A percentile compares a stretch with the other conserved stretches of the same genome.
Conservation (phyloP, 2,113 vertebrate genomes). For the Hucho hucho region DNA sequence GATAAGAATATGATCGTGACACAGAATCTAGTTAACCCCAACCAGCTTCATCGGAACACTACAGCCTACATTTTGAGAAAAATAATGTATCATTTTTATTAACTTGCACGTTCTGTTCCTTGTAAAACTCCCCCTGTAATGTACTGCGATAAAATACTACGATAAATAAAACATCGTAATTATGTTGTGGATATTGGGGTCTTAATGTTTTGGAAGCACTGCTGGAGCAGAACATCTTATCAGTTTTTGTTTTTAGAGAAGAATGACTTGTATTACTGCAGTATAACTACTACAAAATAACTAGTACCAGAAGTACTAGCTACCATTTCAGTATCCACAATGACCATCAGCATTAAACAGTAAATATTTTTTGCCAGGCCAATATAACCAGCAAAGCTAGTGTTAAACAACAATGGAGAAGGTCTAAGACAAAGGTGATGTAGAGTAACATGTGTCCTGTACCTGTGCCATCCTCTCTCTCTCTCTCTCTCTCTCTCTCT, state of each 20-base stretch:
- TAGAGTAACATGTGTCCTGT: slow-evolving; percentile 30
- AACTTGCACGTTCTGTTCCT: too few relatives aligned
- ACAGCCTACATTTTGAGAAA: too few relatives aligned
- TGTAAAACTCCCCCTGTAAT: neutral
- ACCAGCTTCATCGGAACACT: too few relatives aligned
- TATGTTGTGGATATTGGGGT: neutral
- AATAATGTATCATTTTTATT: too few relatives aligned
- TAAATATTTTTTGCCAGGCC: neutral
- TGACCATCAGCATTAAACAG: neutral
- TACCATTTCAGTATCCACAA: too few relatives aligned
- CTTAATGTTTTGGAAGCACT: neutral
- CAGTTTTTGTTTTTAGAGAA: too few relatives aligned
- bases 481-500: slow-evolving; percentile 34
- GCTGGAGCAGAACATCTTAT: neutral
- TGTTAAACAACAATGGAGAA: neutral
- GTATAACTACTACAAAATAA: too few relatives aligned
- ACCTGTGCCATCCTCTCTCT: slow-evolving; percentile 36
- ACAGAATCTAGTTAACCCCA: too few relatives aligned
- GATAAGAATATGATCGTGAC: too few relatives aligned
- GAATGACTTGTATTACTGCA: too few relatives aligned
- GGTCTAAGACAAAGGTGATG: slow-evolving; percentile 21
- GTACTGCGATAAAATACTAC: neutral
- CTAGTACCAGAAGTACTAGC: too few relatives aligned
- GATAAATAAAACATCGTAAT: neutral
- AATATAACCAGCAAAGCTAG: neutral